A percentile compares a stretch with the other conserved stretches of the same genome.
These are phyloP conservation scores for Ciconia boyciana DNA, from an alignment of 2,113 vertebrate species.

Conservation along the genomic window DNA sequence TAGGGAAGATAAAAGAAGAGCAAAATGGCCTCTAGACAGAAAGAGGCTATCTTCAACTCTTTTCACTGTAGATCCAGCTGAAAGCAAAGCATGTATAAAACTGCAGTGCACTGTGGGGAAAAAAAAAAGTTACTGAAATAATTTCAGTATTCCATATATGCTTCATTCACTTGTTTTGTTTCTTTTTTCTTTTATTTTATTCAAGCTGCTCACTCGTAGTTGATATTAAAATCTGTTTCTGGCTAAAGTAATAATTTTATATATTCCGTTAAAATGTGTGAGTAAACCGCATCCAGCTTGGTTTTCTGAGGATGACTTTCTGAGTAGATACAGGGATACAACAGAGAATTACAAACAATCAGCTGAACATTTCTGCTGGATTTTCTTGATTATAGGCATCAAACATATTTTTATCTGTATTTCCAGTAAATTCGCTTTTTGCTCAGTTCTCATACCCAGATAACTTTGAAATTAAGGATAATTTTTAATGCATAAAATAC, in stretches of 20 bases:
- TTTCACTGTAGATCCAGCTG: background rate
- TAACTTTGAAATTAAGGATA: conserved; percentile 26
- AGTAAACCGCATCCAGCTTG: background rate
- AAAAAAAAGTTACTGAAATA: background rate
- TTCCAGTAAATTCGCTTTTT: conserved; percentile 28
- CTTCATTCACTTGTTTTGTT: background rate
- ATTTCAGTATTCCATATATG: background rate
- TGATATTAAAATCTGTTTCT: background rate
- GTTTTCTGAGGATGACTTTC: background rate
- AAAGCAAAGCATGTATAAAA: background rate
- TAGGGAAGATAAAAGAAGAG: background rate
- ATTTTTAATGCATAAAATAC: conserved; percentile 7
- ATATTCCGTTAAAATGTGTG: background rate
- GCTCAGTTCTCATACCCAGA: background rate
- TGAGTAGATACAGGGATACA: background rate
- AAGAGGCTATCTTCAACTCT: background rate
- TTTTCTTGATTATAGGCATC: conserved; percentile 33
- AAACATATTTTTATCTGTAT: conserved; percentile 4
- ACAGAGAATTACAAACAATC: conserved; percentile 17
- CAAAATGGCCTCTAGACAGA: background rate
- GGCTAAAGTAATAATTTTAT: background rate
- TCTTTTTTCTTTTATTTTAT: background rate
- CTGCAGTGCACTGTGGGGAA: fast-evolving
- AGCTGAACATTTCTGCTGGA: conserved; percentile 3
- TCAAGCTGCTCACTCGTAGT: background rate